Evolutionary conservation across 2,888 invertebrate species (phyloP), one percentile per base, ranked within the genome.

Genomic region (Erpobdella octoculata): DNA sequence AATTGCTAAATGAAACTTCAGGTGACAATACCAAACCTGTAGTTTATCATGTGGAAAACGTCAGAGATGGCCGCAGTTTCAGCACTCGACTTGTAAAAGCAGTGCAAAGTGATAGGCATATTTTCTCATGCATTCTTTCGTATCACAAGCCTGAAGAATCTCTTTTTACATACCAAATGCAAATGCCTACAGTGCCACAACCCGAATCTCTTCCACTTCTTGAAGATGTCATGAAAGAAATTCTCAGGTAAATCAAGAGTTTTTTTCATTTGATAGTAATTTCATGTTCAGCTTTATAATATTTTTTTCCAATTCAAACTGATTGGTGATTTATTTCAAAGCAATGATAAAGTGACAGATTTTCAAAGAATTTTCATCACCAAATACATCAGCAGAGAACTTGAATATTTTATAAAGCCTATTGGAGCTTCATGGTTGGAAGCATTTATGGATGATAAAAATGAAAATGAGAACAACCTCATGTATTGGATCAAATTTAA

Each of bases 41-140:
- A 35, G 74, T 84, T 46, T 84, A 84, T 75, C 79, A 81, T 73
- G 83, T 84, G 35, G 83, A 83, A 70, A 78, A 81, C 5, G 80
- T 81, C 2, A 75, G 84, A 5, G 83, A 84, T 76, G 84, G 84
- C 18, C 76, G 77, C 8, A 82, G 81, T 35, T 85, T 83, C 75
- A 75, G 79, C 58, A 81, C 81, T 61, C 78, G 84, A 4, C 76
- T 79, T 33, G 82, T 84, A 38, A 83, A 83, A 73, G 84, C 84
- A 0, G 77, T 81, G 9, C 84, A 84, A 74, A 79, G 82, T 61
- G 83, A 82, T 2, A 75, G 79, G 31, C 78, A 81, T 21, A 81
- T 84, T 33, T 81, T 83, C 75, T 82, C 82, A 2, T 79, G 81
- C 80, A 79, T 80, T 61, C 73, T 77, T 12, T 82, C 82, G 15